A percentile compares a stretch with the other conserved stretches of the same genome.
phyloP scores from a whole-genome alignment of 2,113 vertebrate species.

The Fregata magnificens region DNA sequence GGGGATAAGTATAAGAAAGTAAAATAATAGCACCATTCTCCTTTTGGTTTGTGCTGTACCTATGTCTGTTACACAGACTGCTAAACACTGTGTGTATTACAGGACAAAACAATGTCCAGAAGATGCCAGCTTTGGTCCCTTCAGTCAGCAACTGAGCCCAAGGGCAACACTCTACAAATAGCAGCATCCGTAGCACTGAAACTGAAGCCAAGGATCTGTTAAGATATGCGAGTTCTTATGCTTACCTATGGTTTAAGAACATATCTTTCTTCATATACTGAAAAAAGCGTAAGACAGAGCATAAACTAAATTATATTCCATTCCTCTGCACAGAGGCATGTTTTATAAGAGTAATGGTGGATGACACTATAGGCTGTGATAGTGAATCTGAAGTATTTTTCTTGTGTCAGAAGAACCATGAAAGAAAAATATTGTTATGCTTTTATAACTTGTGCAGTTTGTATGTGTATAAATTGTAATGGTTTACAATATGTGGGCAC shows the following conservation, averaged over 20 bases:
- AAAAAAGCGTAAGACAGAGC: not conserved
- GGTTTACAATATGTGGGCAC: not conserved
- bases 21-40: not conserved
- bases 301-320: not conserved
- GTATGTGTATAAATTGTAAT: not conserved
- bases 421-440: slow-evolving; percentile 24
- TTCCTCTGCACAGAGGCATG: not conserved
- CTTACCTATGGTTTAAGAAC: not conserved
- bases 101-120: not conserved
- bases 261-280: not conserved
- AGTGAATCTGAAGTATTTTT: slow-evolving; percentile 1
- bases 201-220: not conserved
- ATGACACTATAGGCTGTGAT: not conserved
- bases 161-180: not conserved
- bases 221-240: not conserved
- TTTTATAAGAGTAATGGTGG: not conserved
- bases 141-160: not conserved
- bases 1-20: not conserved
- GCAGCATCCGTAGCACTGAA: not conserved
- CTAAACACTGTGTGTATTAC: not conserved
- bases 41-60: not conserved
- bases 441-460: not conserved
- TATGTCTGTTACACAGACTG: not conserved
- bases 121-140: not conserved
- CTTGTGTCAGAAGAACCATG: not conserved